Percentiles rank a stretch among this genome's conserved stretches.
phyloP scores from a whole-genome alignment of 2,888 invertebrate species.

The Acrobasis repandana region DNA sequence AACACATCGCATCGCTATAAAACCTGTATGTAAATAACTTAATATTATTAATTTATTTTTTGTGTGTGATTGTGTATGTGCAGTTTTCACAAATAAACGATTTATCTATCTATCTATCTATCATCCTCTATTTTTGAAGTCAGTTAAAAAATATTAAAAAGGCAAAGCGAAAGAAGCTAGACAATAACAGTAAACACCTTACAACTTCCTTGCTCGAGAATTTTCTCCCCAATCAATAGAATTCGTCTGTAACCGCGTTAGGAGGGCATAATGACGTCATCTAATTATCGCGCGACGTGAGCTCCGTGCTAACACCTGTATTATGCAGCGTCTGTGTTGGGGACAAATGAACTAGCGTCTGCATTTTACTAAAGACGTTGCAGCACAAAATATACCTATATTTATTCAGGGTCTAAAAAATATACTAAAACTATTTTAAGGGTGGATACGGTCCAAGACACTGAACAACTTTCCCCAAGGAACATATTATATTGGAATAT shows the following conservation, averaged over 20 bases:
- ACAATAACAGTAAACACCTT: not conserved
- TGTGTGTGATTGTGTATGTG: too few relatives aligned
- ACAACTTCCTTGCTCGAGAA: conserved; percentile 5
- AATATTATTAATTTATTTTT: too few relatives aligned
- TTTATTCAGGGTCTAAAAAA: too few relatives aligned
- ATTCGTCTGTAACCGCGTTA: conserved; percentile 46
- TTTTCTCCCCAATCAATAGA: conserved; percentile 16
- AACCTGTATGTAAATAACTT: too few relatives aligned
- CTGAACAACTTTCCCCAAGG: too few relatives aligned
- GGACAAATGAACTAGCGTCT: conserved; percentile 1
- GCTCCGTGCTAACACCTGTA: conserved; percentile 54
- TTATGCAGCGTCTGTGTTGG: conserved; percentile 36
- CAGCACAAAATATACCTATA: not conserved
- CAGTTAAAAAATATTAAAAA: not conserved
- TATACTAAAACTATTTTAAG: too few relatives aligned
- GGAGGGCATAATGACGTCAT: conserved; percentile 52
- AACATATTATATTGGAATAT: too few relatives aligned
- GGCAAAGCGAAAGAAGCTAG: not conserved
- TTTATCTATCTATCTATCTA: too few relatives aligned
- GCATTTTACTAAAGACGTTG: not conserved
- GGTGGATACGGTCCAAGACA: too few relatives aligned
- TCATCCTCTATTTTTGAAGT: too few relatives aligned
- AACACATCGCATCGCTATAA: too few relatives aligned
- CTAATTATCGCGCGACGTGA: conserved; percentile 57
- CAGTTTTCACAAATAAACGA: too few relatives aligned